Evolutionary conservation across 53 echinoderm and acorn worm genomes (phyloP).

Genomic region (Echinarachnius parma): DNA sequence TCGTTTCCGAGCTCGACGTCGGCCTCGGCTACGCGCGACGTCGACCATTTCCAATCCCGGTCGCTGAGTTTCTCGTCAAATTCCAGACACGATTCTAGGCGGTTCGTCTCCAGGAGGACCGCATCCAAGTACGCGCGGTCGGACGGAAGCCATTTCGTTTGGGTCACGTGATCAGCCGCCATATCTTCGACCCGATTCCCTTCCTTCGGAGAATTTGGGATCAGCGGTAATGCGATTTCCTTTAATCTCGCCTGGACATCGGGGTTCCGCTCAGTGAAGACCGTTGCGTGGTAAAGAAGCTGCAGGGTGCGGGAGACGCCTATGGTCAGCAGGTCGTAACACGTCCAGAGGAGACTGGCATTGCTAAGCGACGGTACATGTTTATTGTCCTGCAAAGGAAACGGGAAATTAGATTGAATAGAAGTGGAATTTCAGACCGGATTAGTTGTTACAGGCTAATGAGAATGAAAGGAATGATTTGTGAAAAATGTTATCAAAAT

Average conservation of each 20-base stretch:
- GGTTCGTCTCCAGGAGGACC: constrained; percentile 14
- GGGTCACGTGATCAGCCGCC: too few relatives aligned
- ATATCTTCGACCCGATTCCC: too few relatives aligned
- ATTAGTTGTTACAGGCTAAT: too few relatives aligned
- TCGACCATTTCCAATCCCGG: not conserved
- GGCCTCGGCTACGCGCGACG: constrained; percentile 1
- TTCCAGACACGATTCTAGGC: not conserved
- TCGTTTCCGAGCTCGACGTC: constrained; percentile 13
- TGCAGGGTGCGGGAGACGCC: not conserved
- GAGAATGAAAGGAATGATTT: too few relatives aligned
- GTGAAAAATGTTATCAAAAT: too few relatives aligned
- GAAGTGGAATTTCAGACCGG: too few relatives aligned
- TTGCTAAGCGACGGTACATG: not conserved
- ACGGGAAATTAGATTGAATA: too few relatives aligned
- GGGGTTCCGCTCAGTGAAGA: not conserved
- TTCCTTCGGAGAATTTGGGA: too few relatives aligned
- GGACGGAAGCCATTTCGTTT: too few relatives aligned
- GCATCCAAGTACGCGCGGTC: not conserved
- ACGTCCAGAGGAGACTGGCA: constrained; percentile 16
- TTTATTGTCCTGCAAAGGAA: too few relatives aligned
- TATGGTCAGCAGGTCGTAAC: constrained; percentile 3
- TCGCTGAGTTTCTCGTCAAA: too few relatives aligned
- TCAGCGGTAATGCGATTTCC: not conserved
- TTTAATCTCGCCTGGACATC: constrained; percentile 7
- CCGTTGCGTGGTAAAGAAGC: not conserved